Evolutionary conservation across 2,113 vertebrate species (phyloP).

Genomic region (Budorcas taxicolor): DNA sequence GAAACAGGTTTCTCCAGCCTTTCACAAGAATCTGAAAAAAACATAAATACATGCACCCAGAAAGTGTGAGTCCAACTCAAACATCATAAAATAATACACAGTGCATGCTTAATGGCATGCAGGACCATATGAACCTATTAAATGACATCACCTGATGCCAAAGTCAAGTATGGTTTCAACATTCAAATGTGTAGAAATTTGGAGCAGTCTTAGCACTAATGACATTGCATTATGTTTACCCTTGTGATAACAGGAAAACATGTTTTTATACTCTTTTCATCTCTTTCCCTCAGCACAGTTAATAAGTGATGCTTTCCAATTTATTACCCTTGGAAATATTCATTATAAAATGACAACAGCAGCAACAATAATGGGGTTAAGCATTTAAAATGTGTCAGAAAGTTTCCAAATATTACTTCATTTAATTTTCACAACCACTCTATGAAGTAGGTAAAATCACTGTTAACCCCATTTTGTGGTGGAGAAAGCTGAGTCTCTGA

Average conservation of each 20-base stretch:
- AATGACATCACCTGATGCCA: slow-evolving; percentile 81
- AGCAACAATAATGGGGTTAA: background rate
- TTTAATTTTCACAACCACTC: background rate
- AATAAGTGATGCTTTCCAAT: background rate
- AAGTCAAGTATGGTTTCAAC: slow-evolving; percentile 78
- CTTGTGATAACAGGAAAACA: slow-evolving; percentile 5
- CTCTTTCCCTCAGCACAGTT: background rate
- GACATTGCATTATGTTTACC: slow-evolving; percentile 58
- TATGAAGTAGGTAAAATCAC: background rate
- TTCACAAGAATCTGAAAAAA: slow-evolving; percentile 82
- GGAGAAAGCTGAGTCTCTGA: background rate
- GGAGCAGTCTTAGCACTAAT: slow-evolving; percentile 48
- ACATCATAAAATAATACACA: slow-evolving; percentile 86
- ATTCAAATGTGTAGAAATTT: slow-evolving; percentile 68
- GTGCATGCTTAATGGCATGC: slow-evolving; percentile 79
- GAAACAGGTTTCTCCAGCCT: slow-evolving; percentile 81
- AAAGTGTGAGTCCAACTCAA: slow-evolving; percentile 83
- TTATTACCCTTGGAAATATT: background rate
- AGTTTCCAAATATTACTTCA: background rate
- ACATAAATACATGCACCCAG: slow-evolving; percentile 78
- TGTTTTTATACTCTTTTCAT: background rate
- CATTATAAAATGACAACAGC: background rate
- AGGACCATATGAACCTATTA: slow-evolving; percentile 76
- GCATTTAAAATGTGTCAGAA: background rate
- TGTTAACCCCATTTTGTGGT: background rate